Evolutionary conservation across 1,140 invertebrate genomes (phyloP).

Genomic region (Micrasema longulum): DNA sequence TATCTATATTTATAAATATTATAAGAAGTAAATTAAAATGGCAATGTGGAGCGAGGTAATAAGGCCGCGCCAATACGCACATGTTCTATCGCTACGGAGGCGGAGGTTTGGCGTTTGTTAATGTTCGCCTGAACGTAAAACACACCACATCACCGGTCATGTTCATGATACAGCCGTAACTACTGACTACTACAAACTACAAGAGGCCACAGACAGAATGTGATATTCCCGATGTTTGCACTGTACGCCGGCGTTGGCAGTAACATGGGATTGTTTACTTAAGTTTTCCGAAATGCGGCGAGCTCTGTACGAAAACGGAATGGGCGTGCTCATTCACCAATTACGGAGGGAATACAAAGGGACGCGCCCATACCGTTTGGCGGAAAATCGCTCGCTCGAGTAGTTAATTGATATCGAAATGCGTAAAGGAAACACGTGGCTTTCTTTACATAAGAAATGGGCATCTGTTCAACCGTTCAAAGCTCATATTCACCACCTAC

Average conservation of each 20-base stretch:
- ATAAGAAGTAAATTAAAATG: too few relatives aligned
- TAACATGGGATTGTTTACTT: constrained; percentile 2
- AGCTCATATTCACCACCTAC: not conserved
- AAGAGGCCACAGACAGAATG: not conserved
- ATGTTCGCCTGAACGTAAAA: not conserved
- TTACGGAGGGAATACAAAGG: constrained; percentile 9
- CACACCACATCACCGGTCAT: too few relatives aligned
- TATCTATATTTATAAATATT: too few relatives aligned
- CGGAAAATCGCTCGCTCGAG: constrained; percentile 19
- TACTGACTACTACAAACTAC: not conserved
- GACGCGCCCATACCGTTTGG: constrained; percentile 30
- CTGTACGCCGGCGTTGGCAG: not conserved
- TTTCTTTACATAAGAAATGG: constrained; percentile 3
- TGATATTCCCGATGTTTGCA: constrained; percentile 10
- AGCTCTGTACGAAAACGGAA: constrained; percentile 4
- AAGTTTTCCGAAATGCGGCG: constrained; percentile 27
- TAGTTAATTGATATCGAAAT: constrained; percentile 24
- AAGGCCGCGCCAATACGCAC: too few relatives aligned
- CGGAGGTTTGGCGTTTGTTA: not conserved
- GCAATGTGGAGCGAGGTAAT: too few relatives aligned
- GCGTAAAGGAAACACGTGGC: constrained; percentile 24
- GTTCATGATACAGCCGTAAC: not conserved
- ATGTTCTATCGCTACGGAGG: too few relatives aligned
- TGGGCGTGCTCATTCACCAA: constrained; percentile 28
- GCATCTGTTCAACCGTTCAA: not conserved